Evolutionary conservation across 2,113 vertebrate genomes (phyloP), one percentile per base, ranked within the genome.

Genomic region (Tretioscincus oriximinensis): DNA sequence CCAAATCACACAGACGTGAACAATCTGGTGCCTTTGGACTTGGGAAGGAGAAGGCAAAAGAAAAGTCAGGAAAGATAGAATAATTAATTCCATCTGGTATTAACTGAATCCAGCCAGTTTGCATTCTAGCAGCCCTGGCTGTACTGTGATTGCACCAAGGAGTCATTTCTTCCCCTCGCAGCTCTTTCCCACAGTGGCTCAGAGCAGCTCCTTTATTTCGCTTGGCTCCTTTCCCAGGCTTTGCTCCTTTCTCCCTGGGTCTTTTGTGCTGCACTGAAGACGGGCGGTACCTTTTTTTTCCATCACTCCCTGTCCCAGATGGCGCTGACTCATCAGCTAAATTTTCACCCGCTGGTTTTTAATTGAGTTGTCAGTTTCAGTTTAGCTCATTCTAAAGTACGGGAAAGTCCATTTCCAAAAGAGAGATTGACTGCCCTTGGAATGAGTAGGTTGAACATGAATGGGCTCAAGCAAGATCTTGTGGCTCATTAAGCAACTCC

Each of bases 231-330:
- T 18, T 84, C 72, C 83, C 77, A 80, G 77, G 31, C 88, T 87
- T 86, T 41, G 18, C 71, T 89, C 81, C 83, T 7, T 54, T 79
- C 80, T 83, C 78, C 45, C 88, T 87, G 90, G 77, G 85, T 24
- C 88, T 87, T 87, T 41, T 77, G 75, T 0, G 12, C 73, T 88
- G 80, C 83, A 82, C 41, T 69, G 73, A 60, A 12, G 65, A 88
- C 72, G 80, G 0, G 89, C 18, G 54, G 60, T 77, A 82, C 88
- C n/a, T n/a, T 81, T 92, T 90, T 85, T 92, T 91, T 90, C 89
- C 86, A 2, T 85, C 88, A 61, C 88, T 92, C 90, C 90, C 84
- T 45, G 89, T 92, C 90, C 90, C 91, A 90, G 73, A 86, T 82
- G 84, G 1, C 14, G 49, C 78, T 92, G 90, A 92, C 86, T 92